Percentiles rank a stretch among this genome's conserved stretches.
phyloP scores from a whole-genome alignment of 2,797 vertebrate species.

The Arrhamphus sclerolepis region DNA sequence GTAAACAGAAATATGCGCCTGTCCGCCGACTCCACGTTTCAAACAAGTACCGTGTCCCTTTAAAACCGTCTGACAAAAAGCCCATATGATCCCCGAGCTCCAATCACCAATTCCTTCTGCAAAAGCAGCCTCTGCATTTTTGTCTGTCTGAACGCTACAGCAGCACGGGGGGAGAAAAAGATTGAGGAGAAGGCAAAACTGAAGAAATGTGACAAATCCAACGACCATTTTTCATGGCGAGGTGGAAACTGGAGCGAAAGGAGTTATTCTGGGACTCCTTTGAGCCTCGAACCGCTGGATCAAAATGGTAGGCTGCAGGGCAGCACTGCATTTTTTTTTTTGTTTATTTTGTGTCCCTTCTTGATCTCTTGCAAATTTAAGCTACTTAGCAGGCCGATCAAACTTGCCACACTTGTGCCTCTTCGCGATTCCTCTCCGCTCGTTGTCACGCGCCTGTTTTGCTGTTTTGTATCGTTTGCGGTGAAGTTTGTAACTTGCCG shows the following conservation, averaged over 20 bases:
- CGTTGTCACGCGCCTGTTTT: conserved; percentile 36
- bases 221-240: conserved; percentile 85
- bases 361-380: conserved; percentile 75
- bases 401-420: conserved; percentile 74
- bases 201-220: conserved; percentile 80
- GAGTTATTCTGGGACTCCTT: conserved; percentile 85
- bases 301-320: conserved; percentile 91
- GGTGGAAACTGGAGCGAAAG: conserved; percentile 77
- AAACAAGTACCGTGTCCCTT: conserved; percentile 84
- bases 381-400: conserved; percentile 73
- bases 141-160: conserved; percentile 81
- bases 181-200: conserved; percentile 62
- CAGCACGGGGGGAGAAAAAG: conserved; percentile 72
- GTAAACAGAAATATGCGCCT: conserved; percentile 40
- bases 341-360: conserved; percentile 60
- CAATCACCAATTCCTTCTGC: conserved; percentile 87
- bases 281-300: conserved; percentile 85
- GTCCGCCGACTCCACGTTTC: conserved; percentile 40
- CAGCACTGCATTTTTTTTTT: conserved; percentile 60
- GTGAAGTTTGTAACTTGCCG: conserved; percentile 81
- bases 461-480: conserved; percentile 11
- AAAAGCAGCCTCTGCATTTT: conserved; percentile 85
- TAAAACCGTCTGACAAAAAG: conserved; percentile 87
- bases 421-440: conserved; percentile 24
- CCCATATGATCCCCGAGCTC: conserved; percentile 90